Evolutionary conservation across 2,113 vertebrate species (phyloP), one percentile per base, ranked within the genome.

Genomic region (Anser cygnoides): DNA sequence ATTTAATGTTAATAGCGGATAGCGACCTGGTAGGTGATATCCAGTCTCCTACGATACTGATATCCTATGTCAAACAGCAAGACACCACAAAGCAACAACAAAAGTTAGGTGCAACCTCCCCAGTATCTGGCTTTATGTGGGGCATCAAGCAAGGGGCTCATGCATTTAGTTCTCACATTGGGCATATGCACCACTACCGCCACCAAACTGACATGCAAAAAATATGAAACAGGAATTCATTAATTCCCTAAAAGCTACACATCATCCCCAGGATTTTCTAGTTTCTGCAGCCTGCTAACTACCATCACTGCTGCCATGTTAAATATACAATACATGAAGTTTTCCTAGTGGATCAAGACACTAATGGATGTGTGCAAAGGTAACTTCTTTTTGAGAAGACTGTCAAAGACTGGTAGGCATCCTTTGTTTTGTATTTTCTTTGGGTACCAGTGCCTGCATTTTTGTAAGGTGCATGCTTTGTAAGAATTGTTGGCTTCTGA

Each of bases 51-150:
- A 87, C 90, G 80, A 95, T 46, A 96, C 88, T 62, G 79, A 87
- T 90, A 68, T 81, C 92, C 93, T 94, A 83, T 33, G 90, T 95
- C 94, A 96, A 97, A 98, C 97, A 98, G 98, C 98, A 98, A 98
- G 98, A 98, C 98, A 97, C 97, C 95, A 98, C 98, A 98, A 97
- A 98, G 98, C 98, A 71, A 99, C 98, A 98, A 98, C 96, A 97
- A 96, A 98, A 98, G 97, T 98, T 97, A 97, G 98, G 98, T 98
- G 98, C 98, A 98, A 99, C 99, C 98, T 99, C 99, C 99, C 99
- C 98, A 93, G 98, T 98, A 98, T 99, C 99, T 99, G 99, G 99
- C 98, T 99, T 99, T 98, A 98, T 99, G 99, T 99, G 99, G 99
- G 99, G 99, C 99, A 99, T 98, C 98, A 99, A 99, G 99, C 99